A percentile compares a stretch with the other conserved stretches of the same genome.
These are phyloP conservation scores for Dolichomitus sp. DNA, from an alignment of 2,888 invertebrate genomes.

Conservation along the genomic window DNA sequence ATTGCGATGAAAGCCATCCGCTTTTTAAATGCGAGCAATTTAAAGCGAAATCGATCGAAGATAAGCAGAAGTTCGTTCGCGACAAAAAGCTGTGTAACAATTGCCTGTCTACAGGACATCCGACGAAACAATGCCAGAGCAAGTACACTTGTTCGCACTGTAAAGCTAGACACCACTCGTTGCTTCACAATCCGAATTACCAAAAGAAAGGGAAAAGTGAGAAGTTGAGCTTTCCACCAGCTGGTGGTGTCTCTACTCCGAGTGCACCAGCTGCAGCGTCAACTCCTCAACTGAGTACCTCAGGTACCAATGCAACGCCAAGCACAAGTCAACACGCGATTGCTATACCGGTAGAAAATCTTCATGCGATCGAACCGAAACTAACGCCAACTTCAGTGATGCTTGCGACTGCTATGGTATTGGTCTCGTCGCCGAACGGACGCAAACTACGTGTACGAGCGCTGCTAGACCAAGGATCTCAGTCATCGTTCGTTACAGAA, in stretches of 20 bases:
- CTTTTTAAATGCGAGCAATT: too few species aligned
- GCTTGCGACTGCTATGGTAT: conserved; percentile 55
- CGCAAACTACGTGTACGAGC: conserved; percentile 54
- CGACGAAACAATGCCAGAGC: conserved; percentile 35
- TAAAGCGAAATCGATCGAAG: too few species aligned
- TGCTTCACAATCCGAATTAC: not conserved
- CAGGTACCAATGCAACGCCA: too few species aligned
- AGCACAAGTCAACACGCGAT: too few species aligned
- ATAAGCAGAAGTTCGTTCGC: too few species aligned
- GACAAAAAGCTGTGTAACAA: too few species aligned
- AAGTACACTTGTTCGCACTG: conserved; percentile 38
- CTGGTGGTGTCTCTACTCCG: not conserved
- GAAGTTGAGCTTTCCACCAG: not conserved
- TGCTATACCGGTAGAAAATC: too few species aligned
- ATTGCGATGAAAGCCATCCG: too few species aligned
- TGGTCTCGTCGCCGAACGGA: not conserved
- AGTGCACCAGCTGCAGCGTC: not conserved
- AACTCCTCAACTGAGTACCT: too few species aligned
- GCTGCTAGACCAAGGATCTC: conserved; percentile 66
- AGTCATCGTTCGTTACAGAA: conserved; percentile 64
- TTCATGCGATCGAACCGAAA: too few species aligned
- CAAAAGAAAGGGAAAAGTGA: conserved; percentile 18
- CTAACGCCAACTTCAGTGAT: conserved; percentile 32
- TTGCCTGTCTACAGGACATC: too few species aligned
- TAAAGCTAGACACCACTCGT: conserved; percentile 42